Conservation (phyloP, 2,113 vertebrate genomes). For the Limanda limanda region DNA sequence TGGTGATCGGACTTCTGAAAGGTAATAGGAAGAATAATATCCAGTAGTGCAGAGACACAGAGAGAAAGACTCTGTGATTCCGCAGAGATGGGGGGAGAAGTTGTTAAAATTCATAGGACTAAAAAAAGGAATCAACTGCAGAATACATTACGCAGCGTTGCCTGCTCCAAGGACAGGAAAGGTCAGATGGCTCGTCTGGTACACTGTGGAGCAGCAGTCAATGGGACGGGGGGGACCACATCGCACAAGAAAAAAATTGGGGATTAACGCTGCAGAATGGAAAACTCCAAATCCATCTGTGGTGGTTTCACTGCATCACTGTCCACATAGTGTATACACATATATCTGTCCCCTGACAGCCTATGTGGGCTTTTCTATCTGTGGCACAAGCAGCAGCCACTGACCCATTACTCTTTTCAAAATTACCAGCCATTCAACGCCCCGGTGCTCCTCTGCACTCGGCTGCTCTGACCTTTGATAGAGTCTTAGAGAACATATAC, state of each 20-base stretch:
- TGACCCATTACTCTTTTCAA: conserved; percentile 48
- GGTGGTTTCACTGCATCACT: conserved; percentile 43
- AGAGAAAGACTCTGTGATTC: conserved; percentile 40
- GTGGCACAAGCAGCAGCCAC: conserved; percentile 34
- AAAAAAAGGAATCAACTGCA: conserved; percentile 69
- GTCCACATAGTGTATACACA: conserved; percentile 29
- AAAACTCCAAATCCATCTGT: conserved; percentile 53
- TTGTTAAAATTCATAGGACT: conserved; percentile 80
- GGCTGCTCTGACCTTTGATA: conserved; percentile 60
- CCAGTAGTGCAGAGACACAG: conserved; percentile 56
- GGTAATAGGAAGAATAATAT: conserved; percentile 76
- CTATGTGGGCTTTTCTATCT: conserved; percentile 41
- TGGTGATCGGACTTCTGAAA: conserved; percentile 72
- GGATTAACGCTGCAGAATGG: conserved; percentile 45
- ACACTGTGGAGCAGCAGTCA: conserved; percentile 42
- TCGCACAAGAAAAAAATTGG: conserved; percentile 47
- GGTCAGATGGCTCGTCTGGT: conserved; percentile 73
- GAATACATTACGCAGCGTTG: conserved; percentile 75
- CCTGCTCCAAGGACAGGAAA: conserved; percentile 74
- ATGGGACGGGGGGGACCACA: conserved; percentile 39
- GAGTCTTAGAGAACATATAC: conserved; percentile 43
- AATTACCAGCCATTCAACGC: conserved; percentile 42
- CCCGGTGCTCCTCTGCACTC: conserved; percentile 42
- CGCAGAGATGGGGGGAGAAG: conserved; percentile 10
- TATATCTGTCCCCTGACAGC: conserved; percentile 22